phyloP scores from a whole-genome alignment of 2,888 invertebrate species.

The Leptinotarsa juncta region DNA sequence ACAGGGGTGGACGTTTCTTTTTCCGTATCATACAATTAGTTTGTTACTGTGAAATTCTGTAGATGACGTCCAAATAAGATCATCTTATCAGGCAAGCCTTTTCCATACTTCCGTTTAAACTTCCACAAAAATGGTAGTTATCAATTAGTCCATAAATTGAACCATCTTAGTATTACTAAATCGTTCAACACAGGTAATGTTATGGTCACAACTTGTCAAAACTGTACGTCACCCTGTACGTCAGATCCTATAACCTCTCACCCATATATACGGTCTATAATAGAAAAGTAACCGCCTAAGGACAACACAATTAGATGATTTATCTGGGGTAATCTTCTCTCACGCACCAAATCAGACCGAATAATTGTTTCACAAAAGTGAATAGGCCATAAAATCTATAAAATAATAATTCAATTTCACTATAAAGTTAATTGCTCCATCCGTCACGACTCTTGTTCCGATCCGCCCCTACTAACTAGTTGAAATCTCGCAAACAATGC shows the following conservation, averaged over 20 bases:
- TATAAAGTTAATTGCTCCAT: slow-evolving; percentile 50
- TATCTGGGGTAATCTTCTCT: slow-evolving; percentile 50
- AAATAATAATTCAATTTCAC: slow-evolving; percentile 57
- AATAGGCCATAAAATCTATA: slow-evolving; percentile 53
- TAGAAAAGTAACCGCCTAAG: slow-evolving; percentile 22
- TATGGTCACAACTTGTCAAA: too few relatives aligned
- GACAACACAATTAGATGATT: slow-evolving; percentile 36
- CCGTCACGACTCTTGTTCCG: slow-evolving; percentile 46
- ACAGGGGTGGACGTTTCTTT: too few relatives aligned
- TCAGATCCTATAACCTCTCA: neutral
- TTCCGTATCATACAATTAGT: too few relatives aligned
- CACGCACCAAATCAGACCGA: slow-evolving; percentile 49
- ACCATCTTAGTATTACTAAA: too few relatives aligned
- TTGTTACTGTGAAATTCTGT: too few relatives aligned
- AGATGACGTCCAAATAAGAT: too few relatives aligned
- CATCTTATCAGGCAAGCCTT: too few relatives aligned
- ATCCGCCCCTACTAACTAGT: slow-evolving; percentile 38
- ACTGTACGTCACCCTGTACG: too few relatives aligned
- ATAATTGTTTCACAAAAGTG: slow-evolving; percentile 52
- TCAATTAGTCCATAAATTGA: too few relatives aligned
- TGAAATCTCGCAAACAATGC: slow-evolving; percentile 48
- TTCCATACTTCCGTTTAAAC: too few relatives aligned
- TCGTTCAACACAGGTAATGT: too few relatives aligned
- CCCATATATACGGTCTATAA: slow-evolving; percentile 11
- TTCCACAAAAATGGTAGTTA: too few relatives aligned